Evolutionary conservation across 2,797 vertebrate genomes (phyloP).

Genomic region (Eulemur coronatus): DNA sequence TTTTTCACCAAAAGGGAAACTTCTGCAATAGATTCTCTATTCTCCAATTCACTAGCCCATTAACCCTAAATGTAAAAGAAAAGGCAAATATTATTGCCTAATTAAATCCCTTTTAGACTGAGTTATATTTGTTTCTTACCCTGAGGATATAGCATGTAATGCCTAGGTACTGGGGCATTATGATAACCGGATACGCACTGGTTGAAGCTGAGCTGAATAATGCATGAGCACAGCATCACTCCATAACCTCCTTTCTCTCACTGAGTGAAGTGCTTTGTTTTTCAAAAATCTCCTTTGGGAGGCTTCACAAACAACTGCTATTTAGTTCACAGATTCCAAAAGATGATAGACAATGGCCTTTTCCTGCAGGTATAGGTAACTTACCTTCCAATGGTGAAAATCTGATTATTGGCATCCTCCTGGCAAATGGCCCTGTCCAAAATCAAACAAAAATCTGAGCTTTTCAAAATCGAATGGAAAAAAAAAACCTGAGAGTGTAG

Average conservation of each 20-base stretch:
- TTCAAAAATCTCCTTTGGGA: conserved; percentile 68
- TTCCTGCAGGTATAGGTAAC: conserved; percentile 36
- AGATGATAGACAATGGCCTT: conserved; percentile 60
- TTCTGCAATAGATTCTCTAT: conserved; percentile 7
- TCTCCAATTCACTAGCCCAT: neutral
- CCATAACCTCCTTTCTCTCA: neutral
- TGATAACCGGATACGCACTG: neutral
- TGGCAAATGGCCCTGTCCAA: conserved; percentile 44
- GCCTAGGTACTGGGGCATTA: neutral
- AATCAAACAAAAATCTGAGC: conserved; percentile 62
- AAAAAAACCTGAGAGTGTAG: conserved; percentile 16
- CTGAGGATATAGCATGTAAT: neutral
- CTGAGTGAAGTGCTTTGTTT: conserved; percentile 69
- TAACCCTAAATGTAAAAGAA: neutral
- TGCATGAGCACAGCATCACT: neutral
- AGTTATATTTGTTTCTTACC: neutral
- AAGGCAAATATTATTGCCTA: neutral
- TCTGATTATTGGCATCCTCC: conserved; percentile 44
- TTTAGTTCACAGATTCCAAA: conserved; percentile 65
- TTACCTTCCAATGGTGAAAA: conserved; percentile 34
- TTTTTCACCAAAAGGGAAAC: conserved; percentile 16
- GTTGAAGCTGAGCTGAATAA: conserved; percentile 3
- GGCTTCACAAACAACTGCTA: conserved; percentile 56
- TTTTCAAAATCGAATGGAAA: conserved; percentile 55
- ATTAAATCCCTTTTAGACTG: conserved; percentile 23